Conservation (phyloP, 2,888 invertebrate genomes). For the Theretra japonica region DNA sequence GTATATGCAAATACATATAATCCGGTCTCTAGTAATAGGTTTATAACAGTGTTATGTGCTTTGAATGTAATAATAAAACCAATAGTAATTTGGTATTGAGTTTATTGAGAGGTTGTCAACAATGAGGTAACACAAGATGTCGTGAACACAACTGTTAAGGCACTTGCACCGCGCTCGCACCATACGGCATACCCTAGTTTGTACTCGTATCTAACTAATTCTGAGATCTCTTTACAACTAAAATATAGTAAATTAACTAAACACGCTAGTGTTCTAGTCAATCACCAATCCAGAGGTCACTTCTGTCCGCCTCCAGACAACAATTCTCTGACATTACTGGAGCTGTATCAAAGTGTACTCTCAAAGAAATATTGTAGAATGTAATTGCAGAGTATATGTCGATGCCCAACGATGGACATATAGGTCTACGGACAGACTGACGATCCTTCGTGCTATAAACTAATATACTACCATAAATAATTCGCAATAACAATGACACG, state of each 20-base stretch:
- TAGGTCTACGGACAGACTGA: not conserved
- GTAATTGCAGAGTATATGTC: not conserved
- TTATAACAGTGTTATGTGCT: too few relatives aligned
- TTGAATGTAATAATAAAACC: constrained; percentile 27
- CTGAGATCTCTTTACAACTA: constrained; percentile 57
- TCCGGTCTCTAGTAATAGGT: too few relatives aligned
- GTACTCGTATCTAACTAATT: constrained; percentile 56
- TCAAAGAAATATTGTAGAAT: too few relatives aligned
- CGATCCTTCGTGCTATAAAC: not conserved
- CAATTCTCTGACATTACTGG: not conserved
- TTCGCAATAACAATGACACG: not conserved
- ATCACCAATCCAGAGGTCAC: not conserved
- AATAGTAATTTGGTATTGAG: constrained; percentile 38
- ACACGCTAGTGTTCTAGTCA: not conserved
- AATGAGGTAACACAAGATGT: constrained; percentile 63
- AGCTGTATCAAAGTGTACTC: too few relatives aligned
- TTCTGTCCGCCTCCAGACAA: not conserved
- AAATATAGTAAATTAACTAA: constrained; percentile 35
- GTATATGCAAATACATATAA: too few relatives aligned
- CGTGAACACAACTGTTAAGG: constrained; percentile 60
- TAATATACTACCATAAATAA: constrained; percentile 20
- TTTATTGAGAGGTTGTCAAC: constrained; percentile 51
- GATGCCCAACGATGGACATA: not conserved
- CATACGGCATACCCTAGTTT: constrained; percentile 52
- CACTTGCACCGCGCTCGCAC: constrained; percentile 45